Evolutionary conservation across 2,797 vertebrate species (phyloP).

Genomic region (Poliocrania exsul): DNA sequence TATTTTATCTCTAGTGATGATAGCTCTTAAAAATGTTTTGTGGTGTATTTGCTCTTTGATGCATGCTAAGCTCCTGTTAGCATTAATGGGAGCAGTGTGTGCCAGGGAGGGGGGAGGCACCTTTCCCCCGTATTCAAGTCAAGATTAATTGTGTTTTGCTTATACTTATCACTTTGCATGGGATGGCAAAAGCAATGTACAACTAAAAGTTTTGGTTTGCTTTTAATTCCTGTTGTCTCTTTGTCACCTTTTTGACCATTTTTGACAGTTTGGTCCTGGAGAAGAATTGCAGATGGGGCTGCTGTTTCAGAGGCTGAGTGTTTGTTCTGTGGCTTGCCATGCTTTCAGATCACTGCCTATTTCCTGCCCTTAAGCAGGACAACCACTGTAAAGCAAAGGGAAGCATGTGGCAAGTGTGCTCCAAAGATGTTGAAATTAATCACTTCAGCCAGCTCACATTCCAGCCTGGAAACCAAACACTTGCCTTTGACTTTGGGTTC

Average conservation of each 20-base stretch:
- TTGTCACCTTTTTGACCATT: neutral
- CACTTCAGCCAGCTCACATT: conserved; percentile 17
- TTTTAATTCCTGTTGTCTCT: neutral
- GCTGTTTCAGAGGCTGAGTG: neutral
- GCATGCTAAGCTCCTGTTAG: conserved; percentile 50
- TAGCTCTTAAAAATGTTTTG: conserved; percentile 59
- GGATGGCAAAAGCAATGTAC: neutral
- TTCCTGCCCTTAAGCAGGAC: conserved; percentile 49
- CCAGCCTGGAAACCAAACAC: conserved; percentile 23
- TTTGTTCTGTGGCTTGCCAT: neutral
- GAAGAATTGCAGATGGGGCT: neutral
- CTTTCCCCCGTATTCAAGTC: neutral
- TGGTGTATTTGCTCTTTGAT: conserved; percentile 56
- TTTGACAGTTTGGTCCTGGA: neutral
- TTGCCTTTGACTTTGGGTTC: neutral
- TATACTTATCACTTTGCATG: neutral
- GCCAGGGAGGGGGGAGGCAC: neutral
- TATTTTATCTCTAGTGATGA: conserved; percentile 58
- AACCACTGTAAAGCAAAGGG: neutral
- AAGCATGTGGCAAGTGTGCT: conserved; percentile 26
- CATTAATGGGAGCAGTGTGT: conserved; percentile 50
- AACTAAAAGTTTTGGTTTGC: neutral
- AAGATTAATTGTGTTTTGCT: neutral
- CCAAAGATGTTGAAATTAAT: conserved; percentile 47
- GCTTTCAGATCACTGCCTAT: neutral